Evolutionary conservation across 2,113 vertebrate species (phyloP).

Genomic region (Emydura subglobosa): DNA sequence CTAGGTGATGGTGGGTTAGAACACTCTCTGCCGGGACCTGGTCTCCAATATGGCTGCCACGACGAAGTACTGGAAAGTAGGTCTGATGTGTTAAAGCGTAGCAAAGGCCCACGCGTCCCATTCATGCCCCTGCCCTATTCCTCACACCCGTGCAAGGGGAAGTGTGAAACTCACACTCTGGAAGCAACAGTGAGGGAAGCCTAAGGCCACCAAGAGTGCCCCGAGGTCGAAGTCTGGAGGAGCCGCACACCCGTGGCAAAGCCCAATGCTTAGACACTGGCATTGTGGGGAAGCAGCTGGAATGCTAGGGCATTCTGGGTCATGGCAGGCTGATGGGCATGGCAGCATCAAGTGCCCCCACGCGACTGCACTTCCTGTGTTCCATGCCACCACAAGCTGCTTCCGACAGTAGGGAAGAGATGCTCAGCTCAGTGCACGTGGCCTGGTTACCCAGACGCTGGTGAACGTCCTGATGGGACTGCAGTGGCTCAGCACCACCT

Average conservation of each 20-base stretch:
- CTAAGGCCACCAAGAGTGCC: neutral
- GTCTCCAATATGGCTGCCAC: neutral
- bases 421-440: neutral
- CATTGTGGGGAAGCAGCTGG: neutral
- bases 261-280: neutral
- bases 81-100: neutral
- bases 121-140: neutral
- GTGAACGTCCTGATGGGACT: neutral
- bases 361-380: neutral
- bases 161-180: neutral
- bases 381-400: neutral
- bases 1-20: neutral
- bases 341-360: neutral
- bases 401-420: neutral
- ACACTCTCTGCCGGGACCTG: neutral
- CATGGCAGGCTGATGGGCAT: neutral
- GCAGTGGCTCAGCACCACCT: neutral
- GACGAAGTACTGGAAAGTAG: neutral
- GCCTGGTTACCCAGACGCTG: neutral
- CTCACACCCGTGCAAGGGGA: neutral
- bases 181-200: neutral
- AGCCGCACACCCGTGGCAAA: neutral
- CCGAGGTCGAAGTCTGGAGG: neutral
- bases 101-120: neutral
- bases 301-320: neutral